Base-by-base conservation (phyloP, 2,113 vertebrate species). In the Onychostoma macrolepis region DNA sequence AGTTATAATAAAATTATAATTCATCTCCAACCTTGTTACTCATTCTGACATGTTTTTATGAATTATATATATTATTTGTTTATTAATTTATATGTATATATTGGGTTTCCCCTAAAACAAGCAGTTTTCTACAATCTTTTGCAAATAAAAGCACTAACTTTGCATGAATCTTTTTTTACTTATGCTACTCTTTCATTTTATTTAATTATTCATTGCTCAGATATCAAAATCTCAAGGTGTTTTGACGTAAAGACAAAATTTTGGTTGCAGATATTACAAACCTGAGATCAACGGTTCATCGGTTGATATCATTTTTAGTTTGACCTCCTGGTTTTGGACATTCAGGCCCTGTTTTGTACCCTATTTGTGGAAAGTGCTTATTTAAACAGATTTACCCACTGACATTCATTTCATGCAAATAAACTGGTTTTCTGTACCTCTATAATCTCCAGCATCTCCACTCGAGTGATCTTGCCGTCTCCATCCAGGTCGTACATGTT, bases 401-500 rank as follows among this genome's bases (percentile, higher is more conserved):
- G 36, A 36, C 9, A 1, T 41, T 24, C 4, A 8, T 72, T 41
- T 41, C 36, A 72, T 41, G 69, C 69, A 72, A 12, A 41, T n/a
- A 72, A 72, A 12, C 21, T 0, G 9, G 4, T n/a, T 76, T 75
- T 8, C 13, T 95, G 93, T 90, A 99, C 98, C 98, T 99, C 98
- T 69, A 99, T 99, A 89, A 99, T 99, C 95, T 99, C 98, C 94
- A 99, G 94, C 98, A 99, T 99, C 93, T 99, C 98, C 93, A 99
- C 97, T 91, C 98, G 92, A 90, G 98, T 99, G 93, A 99, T 99
- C 95, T 99, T 99, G 90, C 98, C 98, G 19, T 99, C 98, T 0
- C 98, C 98, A 30, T 99, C 98, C 94, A 99, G 94, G 93, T 99
- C 98, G 0, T 99, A 99, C 98, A 99, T 99, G 94, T 99, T 99